Evolutionary conservation across 37 sponge, comb jelly and placozoan genomes (phyloP), one percentile per base, ranked within the genome.

Genomic region (Eunapius fragilis): DNA sequence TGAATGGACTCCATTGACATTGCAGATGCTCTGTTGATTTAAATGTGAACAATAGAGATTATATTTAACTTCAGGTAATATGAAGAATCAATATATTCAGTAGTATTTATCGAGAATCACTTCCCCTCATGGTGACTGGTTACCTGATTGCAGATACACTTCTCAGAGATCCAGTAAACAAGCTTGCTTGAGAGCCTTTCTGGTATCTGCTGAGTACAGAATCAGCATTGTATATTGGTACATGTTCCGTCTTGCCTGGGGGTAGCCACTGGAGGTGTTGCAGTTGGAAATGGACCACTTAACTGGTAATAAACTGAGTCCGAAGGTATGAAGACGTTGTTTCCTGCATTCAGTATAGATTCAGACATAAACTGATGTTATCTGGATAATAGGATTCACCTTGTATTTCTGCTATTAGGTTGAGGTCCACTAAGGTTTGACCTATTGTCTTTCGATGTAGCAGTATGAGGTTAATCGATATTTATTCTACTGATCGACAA

Each of bases 281-380:
- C 25, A 22, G 82, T 37, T 33, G 26, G 70, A n/a, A 2, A 31
- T 6, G 77, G 2, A 5, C 74, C 84, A 74, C 80, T 37, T 30
- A 89, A 89, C 80, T 89, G 89, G 75, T 89, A 89, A 76, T 84
- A 84, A 69, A 80, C 85, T 19, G 84, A 31, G 49, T 84, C 80
- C 24, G 89, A 89, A 10, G 84, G 48, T 24, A 73, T 74, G 41
- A 89, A 89, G 9, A 73, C 28, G 0, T 36, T 50, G 23, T 26
- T 22, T n/a, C 89, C 89, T 88, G 71, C 37, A 58, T n/a, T 37
- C 19, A 24, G 7, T 25, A 47, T 7, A 48, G 9, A 30, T 3
- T 14, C 26, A 50, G 5, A 58, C 58, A 2, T 58, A 58, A 58
- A 58, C n/a, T n/a, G 19, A 17, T 17, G 22, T 11, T 17, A 58